Percentiles rank a stretch among this genome's conserved stretches.
These are phyloP conservation scores for Lepidurus couesii DNA, from an alignment of 1,140 invertebrate genomes.

Conservation along the genomic window DNA sequence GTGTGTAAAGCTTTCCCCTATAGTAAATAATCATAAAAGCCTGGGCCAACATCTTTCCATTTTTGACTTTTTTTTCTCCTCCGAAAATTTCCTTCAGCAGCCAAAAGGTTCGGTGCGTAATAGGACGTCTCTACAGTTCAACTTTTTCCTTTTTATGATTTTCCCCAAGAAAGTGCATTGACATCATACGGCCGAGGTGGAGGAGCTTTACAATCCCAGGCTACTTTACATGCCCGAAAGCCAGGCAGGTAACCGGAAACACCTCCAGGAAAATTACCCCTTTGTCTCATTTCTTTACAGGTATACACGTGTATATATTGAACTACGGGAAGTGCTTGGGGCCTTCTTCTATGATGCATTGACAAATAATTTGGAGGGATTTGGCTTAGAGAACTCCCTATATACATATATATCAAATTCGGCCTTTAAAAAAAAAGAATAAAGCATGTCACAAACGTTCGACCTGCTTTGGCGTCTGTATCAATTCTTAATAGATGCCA, in stretches of 20 bases:
- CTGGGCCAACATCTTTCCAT: too few relatives aligned
- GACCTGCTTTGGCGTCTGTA: neutral
- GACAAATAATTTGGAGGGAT: too few relatives aligned
- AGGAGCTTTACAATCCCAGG: slow-evolving; percentile 14
- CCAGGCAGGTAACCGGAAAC: neutral
- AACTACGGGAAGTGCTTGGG: too few relatives aligned
- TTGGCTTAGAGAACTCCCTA: too few relatives aligned
- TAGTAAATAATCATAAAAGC: too few relatives aligned
- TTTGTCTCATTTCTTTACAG: slow-evolving; percentile 2
- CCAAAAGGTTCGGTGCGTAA: neutral
- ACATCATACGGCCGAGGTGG: neutral
- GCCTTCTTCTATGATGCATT: too few relatives aligned
- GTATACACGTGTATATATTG: too few relatives aligned
- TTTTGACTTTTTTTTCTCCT: neutral
- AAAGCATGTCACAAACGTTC: neutral
- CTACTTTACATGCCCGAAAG: slow-evolving; percentile 16
- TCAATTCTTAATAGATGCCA: slow-evolving; percentile 1
- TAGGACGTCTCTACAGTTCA: neutral
- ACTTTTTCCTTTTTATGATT: neutral
- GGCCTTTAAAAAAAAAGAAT: too few relatives aligned
- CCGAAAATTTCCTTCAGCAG: neutral
- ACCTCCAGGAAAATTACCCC: slow-evolving; percentile 7
- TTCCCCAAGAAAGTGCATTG: neutral
- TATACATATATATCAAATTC: too few relatives aligned
- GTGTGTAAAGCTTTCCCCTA: too few relatives aligned